Evolutionary conservation across 2,888 invertebrate genomes (phyloP).

Genomic region (Sycophila texana): DNA sequence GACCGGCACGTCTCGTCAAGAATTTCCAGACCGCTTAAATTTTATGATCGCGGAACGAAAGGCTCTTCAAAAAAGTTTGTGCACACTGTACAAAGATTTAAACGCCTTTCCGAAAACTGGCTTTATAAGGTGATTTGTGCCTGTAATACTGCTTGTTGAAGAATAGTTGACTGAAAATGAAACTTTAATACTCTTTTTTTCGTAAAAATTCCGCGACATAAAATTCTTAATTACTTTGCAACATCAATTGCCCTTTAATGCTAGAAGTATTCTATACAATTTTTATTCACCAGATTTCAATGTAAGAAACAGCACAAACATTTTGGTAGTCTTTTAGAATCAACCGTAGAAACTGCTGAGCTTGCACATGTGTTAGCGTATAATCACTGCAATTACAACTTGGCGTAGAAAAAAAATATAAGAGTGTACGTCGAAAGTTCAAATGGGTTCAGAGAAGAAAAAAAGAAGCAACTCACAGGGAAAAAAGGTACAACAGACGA

Average conservation of each 20-base stretch:
- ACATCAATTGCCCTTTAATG: no score
- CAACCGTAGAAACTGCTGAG: not conserved
- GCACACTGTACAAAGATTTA: not conserved
- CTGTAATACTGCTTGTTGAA: no score
- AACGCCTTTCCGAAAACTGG: slow-evolving; percentile 13
- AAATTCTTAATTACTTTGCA: no score
- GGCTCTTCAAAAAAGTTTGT: not conserved
- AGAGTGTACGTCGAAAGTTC: not conserved
- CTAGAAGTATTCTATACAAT: no score
- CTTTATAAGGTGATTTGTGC: not conserved
- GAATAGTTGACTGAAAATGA: no score
- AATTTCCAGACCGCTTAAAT: slow-evolving; percentile 35
- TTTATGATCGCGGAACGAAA: slow-evolving; percentile 40
- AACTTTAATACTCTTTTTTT: no score
- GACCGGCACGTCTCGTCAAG: slow-evolving; percentile 4
- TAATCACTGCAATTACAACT: slow-evolving; percentile 66
- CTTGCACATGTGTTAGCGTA: slow-evolving; percentile 49
- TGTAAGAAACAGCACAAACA: no score
- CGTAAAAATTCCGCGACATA: no score
- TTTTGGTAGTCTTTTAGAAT: no score
- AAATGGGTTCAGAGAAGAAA: not conserved
- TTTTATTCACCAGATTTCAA: no score
- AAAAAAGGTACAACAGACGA: not conserved
- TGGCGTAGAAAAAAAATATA: slow-evolving; percentile 61
- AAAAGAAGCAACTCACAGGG: not conserved